Evolutionary conservation across 2,797 vertebrate genomes (phyloP), one percentile per base, ranked within the genome.

Genomic region (Nyctalus aviator): DNA sequence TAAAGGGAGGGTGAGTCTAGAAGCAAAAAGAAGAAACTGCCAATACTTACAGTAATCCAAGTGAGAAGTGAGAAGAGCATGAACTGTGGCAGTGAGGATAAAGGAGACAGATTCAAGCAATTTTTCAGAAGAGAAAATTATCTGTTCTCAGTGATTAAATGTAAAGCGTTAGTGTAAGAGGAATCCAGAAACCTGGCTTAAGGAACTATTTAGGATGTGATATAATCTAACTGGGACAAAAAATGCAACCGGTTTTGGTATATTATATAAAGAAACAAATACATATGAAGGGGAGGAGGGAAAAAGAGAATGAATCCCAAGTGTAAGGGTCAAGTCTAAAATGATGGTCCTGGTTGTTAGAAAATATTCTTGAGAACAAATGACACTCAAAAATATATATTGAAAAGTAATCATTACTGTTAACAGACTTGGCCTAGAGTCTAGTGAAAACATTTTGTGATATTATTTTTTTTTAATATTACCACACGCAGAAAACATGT

Each of bases 321-420:
- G 55, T 64, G 57, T 23, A 90, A 95, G 46, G 75, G 18, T 75
- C 57, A 92, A 88, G 32, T 53, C 62, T 83, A 68, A 93, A 91
- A 85, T 84, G 48, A 92, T 0, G 32, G 79, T 72, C 21, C 20
- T 59, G 35, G 50, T 46, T 79, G 48, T 73, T 84, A 78, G 75
- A 95, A 92, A 92, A 91, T 84, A 87, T 21, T 84, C 46, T 86
- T 87, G 20, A 94, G 20, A 93, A 83, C n/a, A 92, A 93, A 62
- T 90, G 35, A 89, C 12, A 64, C 69, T 91, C 66, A 90, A 94
- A 78, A 68, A n/a, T 44, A 17, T 44, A 68, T 44, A 88, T 25
- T 78, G 44, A 88, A 89, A 87, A 82, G 20, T 68, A 88, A 50
- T 76, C 77, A 82, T 55, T 73, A 90, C 69, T 88, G 68, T 90